Conservation (phyloP, 2,113 vertebrate species). For the Montifringilla adamsi region DNA sequence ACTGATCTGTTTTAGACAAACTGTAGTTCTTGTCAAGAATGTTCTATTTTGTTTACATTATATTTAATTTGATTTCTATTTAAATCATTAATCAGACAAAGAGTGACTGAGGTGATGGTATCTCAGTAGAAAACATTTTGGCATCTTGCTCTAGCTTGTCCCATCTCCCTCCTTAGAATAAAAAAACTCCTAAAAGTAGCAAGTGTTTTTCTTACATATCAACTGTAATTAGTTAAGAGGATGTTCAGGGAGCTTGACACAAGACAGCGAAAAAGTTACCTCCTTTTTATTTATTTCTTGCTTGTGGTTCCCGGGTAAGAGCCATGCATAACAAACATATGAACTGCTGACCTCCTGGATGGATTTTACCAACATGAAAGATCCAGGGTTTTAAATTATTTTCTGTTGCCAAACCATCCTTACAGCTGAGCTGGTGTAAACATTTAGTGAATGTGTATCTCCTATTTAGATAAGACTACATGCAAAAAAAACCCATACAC, state of each 20-base stretch:
- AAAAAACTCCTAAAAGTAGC: slow-evolving; percentile 10
- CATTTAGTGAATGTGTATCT: background rate
- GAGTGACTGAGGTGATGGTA: background rate
- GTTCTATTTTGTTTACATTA: background rate
- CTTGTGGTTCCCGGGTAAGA: background rate
- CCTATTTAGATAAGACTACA: background rate
- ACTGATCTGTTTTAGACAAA: slow-evolving; percentile 44
- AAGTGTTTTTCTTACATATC: slow-evolving; percentile 17
- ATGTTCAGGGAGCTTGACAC: background rate
- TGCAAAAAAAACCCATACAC: background rate
- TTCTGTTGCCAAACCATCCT: slow-evolving; percentile 5
- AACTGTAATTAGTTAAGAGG: slow-evolving; percentile 36
- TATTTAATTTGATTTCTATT: background rate
- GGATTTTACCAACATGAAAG: slow-evolving; percentile 30
- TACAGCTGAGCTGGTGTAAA: background rate
- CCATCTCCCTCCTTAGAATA: slow-evolving; percentile 14
- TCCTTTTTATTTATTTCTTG: slow-evolving; percentile 33
- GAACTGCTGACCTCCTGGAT: slow-evolving; percentile 29
- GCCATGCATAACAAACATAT: slow-evolving; percentile 20
- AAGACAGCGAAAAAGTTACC: background rate
- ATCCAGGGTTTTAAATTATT: slow-evolving; percentile 45
- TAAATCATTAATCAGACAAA: slow-evolving; percentile 49
- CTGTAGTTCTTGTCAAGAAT: slow-evolving; percentile 21
- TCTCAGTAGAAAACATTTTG: background rate
- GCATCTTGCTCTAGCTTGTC: slow-evolving; percentile 36